Percentiles rank a stretch among this genome's conserved stretches.
Evolutionary conservation across 1,140 invertebrate species (phyloP).

Genomic region (Bursaphelenchus mucronatus): DNA sequence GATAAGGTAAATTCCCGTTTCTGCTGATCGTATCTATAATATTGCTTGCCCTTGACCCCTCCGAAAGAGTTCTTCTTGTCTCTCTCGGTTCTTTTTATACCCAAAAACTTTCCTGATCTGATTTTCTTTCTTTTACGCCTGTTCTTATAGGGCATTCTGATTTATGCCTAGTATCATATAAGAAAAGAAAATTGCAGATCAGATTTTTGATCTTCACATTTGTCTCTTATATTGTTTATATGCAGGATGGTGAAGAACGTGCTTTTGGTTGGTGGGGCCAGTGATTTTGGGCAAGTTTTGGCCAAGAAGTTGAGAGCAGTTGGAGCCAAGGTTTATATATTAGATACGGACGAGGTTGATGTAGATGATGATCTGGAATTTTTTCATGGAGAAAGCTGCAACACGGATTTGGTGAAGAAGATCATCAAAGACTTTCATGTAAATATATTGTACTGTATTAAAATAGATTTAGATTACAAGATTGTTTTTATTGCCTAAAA

Average conservation of each 20-base stretch:
- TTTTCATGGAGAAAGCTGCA: not conserved
- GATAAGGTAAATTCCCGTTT: no score
- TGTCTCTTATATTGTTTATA: no score
- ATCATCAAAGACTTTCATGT: conserved; percentile 2
- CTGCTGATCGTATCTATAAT: no score
- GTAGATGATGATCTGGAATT: conserved; percentile 7
- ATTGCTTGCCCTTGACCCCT: no score
- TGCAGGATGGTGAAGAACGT: conserved; percentile 10
- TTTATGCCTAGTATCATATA: no score
- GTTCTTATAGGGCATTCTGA: no score
- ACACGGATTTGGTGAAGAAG: not conserved
- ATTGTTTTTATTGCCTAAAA: conserved; percentile 16
- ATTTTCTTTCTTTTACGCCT: no score
- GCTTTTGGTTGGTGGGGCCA: conserved; percentile 7
- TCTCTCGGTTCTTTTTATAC: no score
- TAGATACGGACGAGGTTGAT: conserved; percentile 8
- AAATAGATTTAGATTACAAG: conserved; percentile 4
- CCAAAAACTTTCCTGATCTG: no score
- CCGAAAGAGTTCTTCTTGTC: no score
- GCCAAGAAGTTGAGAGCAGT: conserved; percentile 15
- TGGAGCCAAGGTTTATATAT: conserved; percentile 13
- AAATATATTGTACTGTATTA: not conserved
- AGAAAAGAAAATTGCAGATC: no score
- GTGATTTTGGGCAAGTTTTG: conserved; percentile 6
- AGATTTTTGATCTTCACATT: no score